These are phyloP conservation scores for Euwallacea fornicatus DNA, from an alignment of 1,140 invertebrate species.

Conservation along the genomic window DNA sequence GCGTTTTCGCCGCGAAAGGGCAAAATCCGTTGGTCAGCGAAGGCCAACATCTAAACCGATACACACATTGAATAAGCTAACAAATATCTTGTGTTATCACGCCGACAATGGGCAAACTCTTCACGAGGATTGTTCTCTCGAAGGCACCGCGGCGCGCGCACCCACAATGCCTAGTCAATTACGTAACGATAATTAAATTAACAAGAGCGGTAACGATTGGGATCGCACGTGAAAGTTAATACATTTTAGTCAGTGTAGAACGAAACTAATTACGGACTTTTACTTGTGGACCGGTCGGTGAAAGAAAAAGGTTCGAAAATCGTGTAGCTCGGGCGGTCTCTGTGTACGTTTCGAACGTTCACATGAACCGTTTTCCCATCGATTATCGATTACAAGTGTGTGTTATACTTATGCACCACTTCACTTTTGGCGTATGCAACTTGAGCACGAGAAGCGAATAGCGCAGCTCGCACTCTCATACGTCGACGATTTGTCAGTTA, in stretches of 20 bases:
- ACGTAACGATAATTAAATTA: background rate
- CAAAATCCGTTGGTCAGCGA: slow-evolving; percentile 27
- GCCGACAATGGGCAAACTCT: no score
- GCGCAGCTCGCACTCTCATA: no score
- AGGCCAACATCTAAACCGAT: slow-evolving; percentile 19
- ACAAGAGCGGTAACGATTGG: background rate
- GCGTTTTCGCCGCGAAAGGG: slow-evolving; percentile 25
- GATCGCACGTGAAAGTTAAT: slow-evolving; percentile 4
- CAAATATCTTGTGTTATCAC: no score
- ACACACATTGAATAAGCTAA: background rate
- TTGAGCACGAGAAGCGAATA: no score
- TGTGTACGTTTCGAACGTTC: background rate
- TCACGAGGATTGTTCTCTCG: no score
- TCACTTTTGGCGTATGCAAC: no score
- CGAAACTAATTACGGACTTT: slow-evolving; percentile 1
- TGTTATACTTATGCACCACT: no score
- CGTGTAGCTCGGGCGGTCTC: background rate
- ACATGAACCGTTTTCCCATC: background rate
- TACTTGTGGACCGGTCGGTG: background rate
- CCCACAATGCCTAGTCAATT: background rate
- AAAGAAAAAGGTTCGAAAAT: slow-evolving; percentile 1
- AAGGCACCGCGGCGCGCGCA: no score
- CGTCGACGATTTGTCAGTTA: no score
- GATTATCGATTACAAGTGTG: background rate
- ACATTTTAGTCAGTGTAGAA: slow-evolving; percentile 1